Conservation (phyloP, 2,113 vertebrate genomes). For the Chloebia gouldiae region DNA sequence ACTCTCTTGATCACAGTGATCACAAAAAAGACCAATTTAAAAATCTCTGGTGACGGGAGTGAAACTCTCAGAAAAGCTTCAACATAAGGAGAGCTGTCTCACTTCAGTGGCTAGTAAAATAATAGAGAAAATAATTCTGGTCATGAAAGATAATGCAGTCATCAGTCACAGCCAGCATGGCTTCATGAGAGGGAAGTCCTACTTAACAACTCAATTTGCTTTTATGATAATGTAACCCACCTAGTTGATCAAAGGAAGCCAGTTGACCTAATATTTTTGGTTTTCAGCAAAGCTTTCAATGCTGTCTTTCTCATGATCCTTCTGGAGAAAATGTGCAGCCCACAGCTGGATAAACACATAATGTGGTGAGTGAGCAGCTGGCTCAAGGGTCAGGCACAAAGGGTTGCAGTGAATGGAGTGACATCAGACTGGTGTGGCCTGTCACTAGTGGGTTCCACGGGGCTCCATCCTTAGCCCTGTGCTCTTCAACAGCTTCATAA, state of each 20-base stretch:
- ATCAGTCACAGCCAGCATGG: not conserved
- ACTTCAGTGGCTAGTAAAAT: not conserved
- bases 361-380: not conserved
- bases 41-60: not conserved
- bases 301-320: not conserved
- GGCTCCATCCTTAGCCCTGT: accelerated
- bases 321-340: not conserved
- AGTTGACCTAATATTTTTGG: not conserved
- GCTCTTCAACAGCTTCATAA: not conserved
- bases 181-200: not conserved
- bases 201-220: not conserved
- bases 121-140: not conserved
- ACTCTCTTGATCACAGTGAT: not conserved
- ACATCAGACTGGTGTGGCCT: not conserved
- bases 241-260: not conserved
- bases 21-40: not conserved
- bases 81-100: not conserved
- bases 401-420: not conserved
- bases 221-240: not conserved
- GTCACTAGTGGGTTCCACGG: not conserved
- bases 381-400: not conserved
- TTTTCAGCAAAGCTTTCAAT: not conserved
- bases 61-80: not conserved
- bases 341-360: not conserved
- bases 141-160: not conserved